Evolutionary conservation across 1,140 invertebrate genomes (phyloP), one percentile per base, ranked within the genome.

Genomic region (Halesus radiatus): DNA sequence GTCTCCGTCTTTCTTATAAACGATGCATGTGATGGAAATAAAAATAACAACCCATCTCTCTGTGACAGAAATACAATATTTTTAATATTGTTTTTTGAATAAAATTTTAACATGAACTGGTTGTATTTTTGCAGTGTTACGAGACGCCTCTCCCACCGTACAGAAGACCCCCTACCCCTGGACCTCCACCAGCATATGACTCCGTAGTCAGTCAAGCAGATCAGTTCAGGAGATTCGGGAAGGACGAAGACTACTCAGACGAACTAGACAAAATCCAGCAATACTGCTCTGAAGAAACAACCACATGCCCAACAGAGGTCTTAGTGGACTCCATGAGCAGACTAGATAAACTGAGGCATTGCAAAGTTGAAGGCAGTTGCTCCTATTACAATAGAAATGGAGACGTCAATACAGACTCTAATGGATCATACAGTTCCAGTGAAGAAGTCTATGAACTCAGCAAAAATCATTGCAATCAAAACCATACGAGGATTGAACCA

Each of bases 121-220:
- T 23, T 64, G 16, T 56, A n/a, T 78, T 50, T 20, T 79, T 79
- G 1, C 23, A 79, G 78, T 79, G 37, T 50, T 74, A 37, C 45
- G 78, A 79, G 20, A 32, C 78, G 13, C 26, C 32, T 8, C 58
- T 77, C 3, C 66, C 78, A 32, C 53, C 75, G 2, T 80, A 60
- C 68, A 78, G 81, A 72, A 70, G 81, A 62, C 81, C 81, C 10
- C 81, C 70, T 2, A 83, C 81, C 0, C 81, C 81, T 10, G 81
- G 81, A 1, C 81, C 81, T 50, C 81, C 81, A 22, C 81, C 81
- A 16, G 78, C 81, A 4, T 83, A 83, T 58, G 81, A 83, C 23
- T 83, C 81, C 16, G 81, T 83, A 6, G 81, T 83, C 20, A 83
- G 81, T 45, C 76, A 62, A 13, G 70, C 54, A 8, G 81, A 83